Conservation (phyloP, 1,140 invertebrate species). For the Oedothorax gibbosus region DNA sequence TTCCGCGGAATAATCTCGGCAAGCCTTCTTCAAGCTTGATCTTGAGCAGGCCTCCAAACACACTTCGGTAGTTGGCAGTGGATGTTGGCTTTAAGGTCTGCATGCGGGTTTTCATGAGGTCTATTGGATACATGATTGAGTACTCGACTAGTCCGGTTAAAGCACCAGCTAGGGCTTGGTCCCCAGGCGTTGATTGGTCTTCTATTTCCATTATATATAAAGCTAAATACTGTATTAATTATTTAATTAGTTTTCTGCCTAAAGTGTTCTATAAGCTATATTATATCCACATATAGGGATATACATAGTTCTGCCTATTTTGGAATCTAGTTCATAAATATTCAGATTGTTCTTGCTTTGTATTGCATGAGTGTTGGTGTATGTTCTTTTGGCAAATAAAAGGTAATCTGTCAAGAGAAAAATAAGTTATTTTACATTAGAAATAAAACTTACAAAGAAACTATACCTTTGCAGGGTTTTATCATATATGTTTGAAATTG, state of each 20-base stretch:
- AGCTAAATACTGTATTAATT: neutral
- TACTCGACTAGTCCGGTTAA: constrained; percentile 98
- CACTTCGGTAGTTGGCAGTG: constrained; percentile 76
- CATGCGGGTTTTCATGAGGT: constrained; percentile 99
- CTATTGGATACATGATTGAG: constrained; percentile 97
- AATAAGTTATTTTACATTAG: too few species aligned
- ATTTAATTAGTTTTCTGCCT: neutral
- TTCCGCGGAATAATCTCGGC: constrained; percentile 88
- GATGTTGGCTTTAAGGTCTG: constrained; percentile 86
- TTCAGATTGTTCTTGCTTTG: too few species aligned
- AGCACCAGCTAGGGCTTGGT: constrained; percentile 95
- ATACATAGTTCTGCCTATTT: too few species aligned
- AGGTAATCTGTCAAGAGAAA: too few species aligned
- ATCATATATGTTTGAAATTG: too few species aligned
- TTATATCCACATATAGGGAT: too few species aligned
- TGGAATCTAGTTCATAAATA: too few species aligned
- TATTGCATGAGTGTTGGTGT: too few species aligned
- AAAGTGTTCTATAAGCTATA: neutral
- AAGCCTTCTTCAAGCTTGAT: constrained; percentile 94
- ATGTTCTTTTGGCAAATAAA: too few species aligned
- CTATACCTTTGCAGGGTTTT: too few species aligned
- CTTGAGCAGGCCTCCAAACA: constrained; percentile 81
- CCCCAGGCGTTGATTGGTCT: constrained; percentile 8
- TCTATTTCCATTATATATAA: constrained; percentile 26
- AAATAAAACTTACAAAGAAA: too few species aligned